Base-by-base conservation (phyloP, 2,113 vertebrate species). In the Tyrannus savana region DNA sequence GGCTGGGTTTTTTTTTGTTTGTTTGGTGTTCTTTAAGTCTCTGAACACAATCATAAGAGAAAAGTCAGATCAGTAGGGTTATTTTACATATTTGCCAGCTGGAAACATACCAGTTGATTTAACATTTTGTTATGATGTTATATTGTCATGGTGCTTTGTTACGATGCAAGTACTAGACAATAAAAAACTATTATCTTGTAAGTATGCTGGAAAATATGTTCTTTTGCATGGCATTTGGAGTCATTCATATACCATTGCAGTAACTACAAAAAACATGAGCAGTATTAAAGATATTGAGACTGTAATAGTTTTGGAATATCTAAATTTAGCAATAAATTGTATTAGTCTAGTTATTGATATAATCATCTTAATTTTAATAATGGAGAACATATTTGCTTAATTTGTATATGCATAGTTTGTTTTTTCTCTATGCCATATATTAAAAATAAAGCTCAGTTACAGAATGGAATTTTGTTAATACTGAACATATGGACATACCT, bases 391-490 rank as follows among this genome's bases (percentile, higher is more conserved):
- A 76, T 14, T 72, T 2, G 6, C 82, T 92, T 90, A 78, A 49
- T 77, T 5, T 44, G 22, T 35, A 84, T 64, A 81, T 96, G 42
- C 60, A 89, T 90, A 94, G 90, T 92, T 89, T 84, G 12, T 81
- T 91, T 74, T 77, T 77, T 31, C 46, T 86, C 37, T 95, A 79
- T 97, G 50, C 4, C 30, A 76, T 76, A 74, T 92, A 68, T 82
- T 90, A 96, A 39, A 64, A 69, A 59, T 8, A 35, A 76, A 72
- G 2, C 72, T 68, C 46, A 14, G 15, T n/a, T 66, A 9, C 14
- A 56, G 41, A 67, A 47, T 31, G 60, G 68, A 96, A 86, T 80
- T 84, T 90, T 92, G 53, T 96, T 97, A 95, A 91, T 93, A 96
- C 55, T 93, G 55, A 67, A 92, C 47, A 84, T 83, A 87, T 33